Conservation (phyloP, 2,797 vertebrate species). For the Propithecus deckenii region DNA sequence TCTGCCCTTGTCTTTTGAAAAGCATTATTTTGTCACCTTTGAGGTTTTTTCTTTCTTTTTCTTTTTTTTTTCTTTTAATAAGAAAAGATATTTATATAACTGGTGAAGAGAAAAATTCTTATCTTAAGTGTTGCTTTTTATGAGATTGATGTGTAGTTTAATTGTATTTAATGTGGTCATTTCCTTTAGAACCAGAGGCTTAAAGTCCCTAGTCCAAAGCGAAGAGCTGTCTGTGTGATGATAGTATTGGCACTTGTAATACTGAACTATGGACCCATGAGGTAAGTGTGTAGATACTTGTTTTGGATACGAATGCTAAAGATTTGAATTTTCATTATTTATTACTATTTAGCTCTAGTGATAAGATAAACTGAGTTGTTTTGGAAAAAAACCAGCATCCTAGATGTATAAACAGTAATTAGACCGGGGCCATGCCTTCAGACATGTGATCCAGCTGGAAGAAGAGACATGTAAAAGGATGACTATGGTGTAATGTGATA, state of each 20-base stretch:
- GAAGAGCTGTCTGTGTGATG: slow-evolving; percentile 94
- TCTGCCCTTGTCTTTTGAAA: neutral
- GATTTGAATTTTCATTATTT: slow-evolving; percentile 2
- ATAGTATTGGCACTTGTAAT: slow-evolving; percentile 91
- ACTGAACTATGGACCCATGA: slow-evolving; percentile 90
- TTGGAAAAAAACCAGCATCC: neutral
- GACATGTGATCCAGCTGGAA: neutral
- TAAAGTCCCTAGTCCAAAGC: slow-evolving; percentile 91
- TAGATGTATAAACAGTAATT: neutral
- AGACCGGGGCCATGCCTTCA: neutral
- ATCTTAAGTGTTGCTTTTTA: neutral
- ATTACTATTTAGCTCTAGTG: neutral
- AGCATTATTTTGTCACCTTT: neutral
- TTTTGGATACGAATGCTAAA: neutral
- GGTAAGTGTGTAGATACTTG: slow-evolving; percentile 84
- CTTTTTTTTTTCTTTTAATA: neutral
- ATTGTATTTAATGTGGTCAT: slow-evolving; percentile 21
- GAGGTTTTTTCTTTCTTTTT: neutral
- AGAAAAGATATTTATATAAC: neutral
- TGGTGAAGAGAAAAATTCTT: neutral
- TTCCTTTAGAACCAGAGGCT: slow-evolving; percentile 90
- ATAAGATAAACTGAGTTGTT: neutral
- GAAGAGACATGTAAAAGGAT: neutral
- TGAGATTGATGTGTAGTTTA: neutral
- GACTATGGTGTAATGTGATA: neutral